Base-by-base conservation (phyloP, 2,888 invertebrate species). In the Mesorhabditis sp. region DNA sequence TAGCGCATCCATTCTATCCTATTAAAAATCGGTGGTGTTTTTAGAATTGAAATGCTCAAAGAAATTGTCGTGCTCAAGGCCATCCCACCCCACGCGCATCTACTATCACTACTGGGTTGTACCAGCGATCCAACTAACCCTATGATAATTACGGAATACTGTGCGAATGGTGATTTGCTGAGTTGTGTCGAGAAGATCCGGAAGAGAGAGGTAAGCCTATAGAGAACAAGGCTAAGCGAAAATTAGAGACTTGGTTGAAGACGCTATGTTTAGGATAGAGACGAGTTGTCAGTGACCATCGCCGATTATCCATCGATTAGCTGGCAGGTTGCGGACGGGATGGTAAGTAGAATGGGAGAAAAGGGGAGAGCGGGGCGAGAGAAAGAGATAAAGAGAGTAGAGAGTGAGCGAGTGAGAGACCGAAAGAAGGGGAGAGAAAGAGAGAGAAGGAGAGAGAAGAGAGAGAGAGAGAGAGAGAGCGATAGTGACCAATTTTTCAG, bases 151-250 rank as follows among this genome's bases (percentile, higher is more conserved):
- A 64, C 64, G 68, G 10, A n/a, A 58, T 44, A 42, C 45, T 10
- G 63, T 45, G 68, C 61, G 69, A 69, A 69, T 65, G 65, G 69
- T 61, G 65, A 69, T 61, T 28, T 28, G 28, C 28, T 28, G 69
- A 64, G 63, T 50, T 45, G 68, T 63, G 68, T 10, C 41, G 4
- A 42, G 61, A 58, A 45, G 44, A n/a, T 43, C 4, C 41, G 61
- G 45, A 43, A 42, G 15, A n/a, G 67, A 45, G 45, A 15, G 41
- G 13, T 5, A 41, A 42, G 61, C 5, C 10, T 45, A 13, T 43
- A 42, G 45, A 45, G 45, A 66, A 66, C 66, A 66, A 45, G 45
- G 15, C 45, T 64, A 43, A 4, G 4, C 45, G 44, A 15, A 2
- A 15, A 7, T 28, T 50, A 7, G 43, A 65, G 68, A 63, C 45